Evolutionary conservation across 2,113 vertebrate genomes (phyloP), one percentile per base, ranked within the genome.

Genomic region (Varanus komodoensis): DNA sequence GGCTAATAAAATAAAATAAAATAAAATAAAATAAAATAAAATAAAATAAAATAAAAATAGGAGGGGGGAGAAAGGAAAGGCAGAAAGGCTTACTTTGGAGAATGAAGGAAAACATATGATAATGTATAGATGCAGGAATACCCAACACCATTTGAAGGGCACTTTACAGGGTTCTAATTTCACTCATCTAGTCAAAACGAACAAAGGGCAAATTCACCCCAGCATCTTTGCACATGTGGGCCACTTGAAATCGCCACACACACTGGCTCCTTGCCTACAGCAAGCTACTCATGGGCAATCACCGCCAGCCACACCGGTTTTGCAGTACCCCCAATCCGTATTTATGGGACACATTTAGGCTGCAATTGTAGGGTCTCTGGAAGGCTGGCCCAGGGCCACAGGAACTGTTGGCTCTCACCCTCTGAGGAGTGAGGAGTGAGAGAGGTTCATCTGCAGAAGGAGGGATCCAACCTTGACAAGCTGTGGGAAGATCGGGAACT

Each of bases 21-120:
- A 44, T 44, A 44, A 44, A 44, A 44, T 44, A 44, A 44, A 97
- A 98, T 98, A 96, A 88, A 97, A 98, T 98, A 96, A 88, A 88
- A 84, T 48, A 97, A 97, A 80, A 79, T 74, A 38, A 34, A 75
- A 84, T 82, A 57, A 14, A n/a, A 48, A 29, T 23, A 48, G 67
- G 19, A 23, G 54, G 44, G 83, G 7, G 8, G 23, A 32, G 29
- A 52, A 34, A 85, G 68, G 67, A 52, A 44, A 84, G 83, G 19
- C 77, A 34, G 32, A 27, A 38, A 44, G 87, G 90, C 89, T 93
- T 84, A 44, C 77, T 50, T 71, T 52, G 84, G 90, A 86, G 78
- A 93, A 61, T 0, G 15, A 77, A 79, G 92, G 67, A 68, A 87
- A 93, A 86, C 77, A 87, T 19, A 88, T 84, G 86, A 86, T 74